Percentiles rank a stretch among this genome's conserved stretches.
These are phyloP conservation scores for Cyrtonyx montezumae DNA, from an alignment of 2,113 vertebrate species.

Conservation along the genomic window DNA sequence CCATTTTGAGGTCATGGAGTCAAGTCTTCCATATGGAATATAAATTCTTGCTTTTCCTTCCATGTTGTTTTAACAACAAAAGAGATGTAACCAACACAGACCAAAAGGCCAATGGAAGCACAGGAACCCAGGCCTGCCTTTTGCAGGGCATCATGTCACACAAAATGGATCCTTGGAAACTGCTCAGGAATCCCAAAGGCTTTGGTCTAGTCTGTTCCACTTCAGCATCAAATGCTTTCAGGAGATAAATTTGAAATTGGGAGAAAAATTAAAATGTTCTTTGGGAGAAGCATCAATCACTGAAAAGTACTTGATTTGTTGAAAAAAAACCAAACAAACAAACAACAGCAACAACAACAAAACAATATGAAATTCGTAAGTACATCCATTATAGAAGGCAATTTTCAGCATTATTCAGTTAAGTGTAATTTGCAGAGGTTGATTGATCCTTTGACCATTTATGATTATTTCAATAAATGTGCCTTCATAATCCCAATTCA, in stretches of 20 bases:
- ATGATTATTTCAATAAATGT: neutral
- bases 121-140: neutral
- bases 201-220: neutral
- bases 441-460: neutral
- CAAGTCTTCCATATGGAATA: neutral
- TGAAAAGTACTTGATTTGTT: neutral
- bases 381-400: neutral
- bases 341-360: too few relatives aligned
- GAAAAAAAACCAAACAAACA: neutral
- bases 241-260: neutral
- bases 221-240: neutral
- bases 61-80: neutral
- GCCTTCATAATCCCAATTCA: neutral
- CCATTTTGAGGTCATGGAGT: neutral
- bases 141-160: fast-evolving
- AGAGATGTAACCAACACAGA: neutral
- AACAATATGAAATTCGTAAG: neutral
- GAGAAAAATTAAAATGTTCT: neutral
- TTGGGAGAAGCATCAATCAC: neutral
- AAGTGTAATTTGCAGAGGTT: neutral
- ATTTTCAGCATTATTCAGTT: neutral
- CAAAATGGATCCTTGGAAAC: neutral
- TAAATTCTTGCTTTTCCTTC: neutral
- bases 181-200: neutral
- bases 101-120: neutral